Base-by-base conservation (phyloP, 2,888 invertebrate species). In the Deroplatys truncata region DNA sequence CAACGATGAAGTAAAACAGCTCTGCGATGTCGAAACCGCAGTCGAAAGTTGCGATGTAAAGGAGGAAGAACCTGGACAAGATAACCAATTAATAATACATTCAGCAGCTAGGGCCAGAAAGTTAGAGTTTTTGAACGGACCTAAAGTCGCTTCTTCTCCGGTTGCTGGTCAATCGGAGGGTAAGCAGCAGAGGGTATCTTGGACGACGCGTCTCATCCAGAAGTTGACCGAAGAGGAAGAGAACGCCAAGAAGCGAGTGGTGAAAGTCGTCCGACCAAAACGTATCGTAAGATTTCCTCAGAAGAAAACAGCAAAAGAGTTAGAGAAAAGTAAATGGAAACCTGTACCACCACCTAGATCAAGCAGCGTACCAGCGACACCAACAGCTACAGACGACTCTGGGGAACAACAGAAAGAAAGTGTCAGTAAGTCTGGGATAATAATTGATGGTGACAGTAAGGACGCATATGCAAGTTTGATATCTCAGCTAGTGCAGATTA, bases 121-220 rank as follows among this genome's bases (percentile, higher is more conserved):
- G 28, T 49, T 85, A 25, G n/a, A 20, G 56, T 85, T 85, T 28
- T 49, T 85, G 10, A 49, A 28, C n/a, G 85, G 25, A 43, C 10
- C 56, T 20, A 25, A 16, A 72, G 56, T 72, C 7, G 56, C 56
- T 72, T 85, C 49, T 85, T 85, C 49, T n/a, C 28, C 20, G 13
- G 16, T 49, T 28, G 49, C 15, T 43, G 15, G 28, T n/a, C n/a
- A 25, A 85, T 72, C 56, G 56, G 56, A 20, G 15, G 28, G 16
- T 10, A 86, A 88, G 82, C 82, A 28, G 25, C 56, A 88, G 82
- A 56, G 91, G 9, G 84, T 91, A 25, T 90, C 91, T n/a, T 91
- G 91, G 91, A 91, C 91, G n/a, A 91, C 91, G 29, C 83, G 88
- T 28, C 88, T 91, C n/a, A 86, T 91, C 28, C 90, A 91, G 88